These are phyloP conservation scores for Corythornis leucogaster DNA, from an alignment of 2,797 vertebrate species.

Conservation along the genomic window DNA sequence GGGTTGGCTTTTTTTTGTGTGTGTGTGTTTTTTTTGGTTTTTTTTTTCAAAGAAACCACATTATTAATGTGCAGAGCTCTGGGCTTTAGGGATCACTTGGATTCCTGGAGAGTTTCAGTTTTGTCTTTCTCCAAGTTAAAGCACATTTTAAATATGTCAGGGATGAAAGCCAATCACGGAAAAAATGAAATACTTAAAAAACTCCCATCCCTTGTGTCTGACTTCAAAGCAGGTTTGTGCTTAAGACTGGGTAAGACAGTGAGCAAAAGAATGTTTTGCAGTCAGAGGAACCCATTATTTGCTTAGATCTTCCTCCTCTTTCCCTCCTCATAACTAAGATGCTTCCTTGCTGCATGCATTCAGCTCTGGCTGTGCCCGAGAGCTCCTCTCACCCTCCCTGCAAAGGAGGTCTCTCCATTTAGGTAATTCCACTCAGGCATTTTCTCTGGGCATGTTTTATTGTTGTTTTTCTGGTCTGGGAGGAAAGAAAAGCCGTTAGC, in stretches of 20 bases:
- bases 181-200: constrained; percentile 69
- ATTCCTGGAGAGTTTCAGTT: constrained; percentile 73
- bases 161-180: constrained; percentile 72
- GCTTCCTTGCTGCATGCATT: neutral
- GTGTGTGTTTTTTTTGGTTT: neutral
- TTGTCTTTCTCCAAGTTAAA: constrained; percentile 67
- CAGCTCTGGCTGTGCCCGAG: neutral
- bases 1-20: too few species aligned
- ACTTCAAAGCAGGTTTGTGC: constrained; percentile 77
- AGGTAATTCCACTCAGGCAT: neutral
- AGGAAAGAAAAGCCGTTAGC: neutral
- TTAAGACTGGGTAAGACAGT: constrained; percentile 53
- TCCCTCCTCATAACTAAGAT: neutral
- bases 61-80: constrained; percentile 69
- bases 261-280: constrained; percentile 30
- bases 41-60: constrained; percentile 53
- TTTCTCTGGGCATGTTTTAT: constrained; percentile 4
- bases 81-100: constrained; percentile 76
- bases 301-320: constrained; percentile 6
- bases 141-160: constrained; percentile 73
- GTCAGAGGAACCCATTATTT: neutral
- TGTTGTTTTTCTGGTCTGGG: constrained; percentile 1
- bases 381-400: neutral
- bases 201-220: constrained; percentile 19
- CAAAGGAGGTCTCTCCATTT: neutral